These are phyloP conservation scores for Cettia cetti DNA, from an alignment of 2,113 vertebrate genomes.

Conservation along the genomic window DNA sequence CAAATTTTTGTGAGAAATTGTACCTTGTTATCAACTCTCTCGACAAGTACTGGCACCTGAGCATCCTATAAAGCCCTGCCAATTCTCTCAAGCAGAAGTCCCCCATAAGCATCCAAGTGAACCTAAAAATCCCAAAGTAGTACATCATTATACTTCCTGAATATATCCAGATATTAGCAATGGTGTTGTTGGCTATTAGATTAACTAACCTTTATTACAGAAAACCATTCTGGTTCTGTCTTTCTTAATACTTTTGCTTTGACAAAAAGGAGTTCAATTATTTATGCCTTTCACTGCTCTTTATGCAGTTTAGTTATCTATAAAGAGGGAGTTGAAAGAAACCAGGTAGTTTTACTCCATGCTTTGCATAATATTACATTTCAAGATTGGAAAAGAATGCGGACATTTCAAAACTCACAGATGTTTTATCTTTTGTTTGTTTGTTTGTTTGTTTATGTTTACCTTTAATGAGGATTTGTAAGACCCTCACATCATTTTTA, in stretches of 20 bases:
- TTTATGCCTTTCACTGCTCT: neutral
- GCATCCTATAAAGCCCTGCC: neutral
- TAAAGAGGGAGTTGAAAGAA: neutral
- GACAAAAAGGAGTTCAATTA: neutral
- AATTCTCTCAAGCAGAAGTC: neutral
- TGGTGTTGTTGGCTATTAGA: neutral
- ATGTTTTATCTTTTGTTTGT: neutral
- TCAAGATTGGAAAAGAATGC: neutral
- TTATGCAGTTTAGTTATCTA: neutral
- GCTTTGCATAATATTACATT: neutral
- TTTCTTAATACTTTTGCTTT: neutral
- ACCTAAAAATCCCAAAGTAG: neutral
- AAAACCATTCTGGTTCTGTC: neutral
- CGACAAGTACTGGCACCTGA: neutral
- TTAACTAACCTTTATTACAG: neutral
- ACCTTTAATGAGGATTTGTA: neutral
- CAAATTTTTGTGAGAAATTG: neutral
- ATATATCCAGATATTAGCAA: neutral
- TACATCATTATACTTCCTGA: neutral
- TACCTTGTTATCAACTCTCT: neutral
- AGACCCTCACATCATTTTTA: neutral
- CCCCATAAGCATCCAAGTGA: neutral
- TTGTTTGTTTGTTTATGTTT: neutral
- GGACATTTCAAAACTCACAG: neutral
- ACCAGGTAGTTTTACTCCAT: neutral